Base-by-base conservation (phyloP, 2,113 vertebrate genomes). In the Deroptyus accipitrinus region DNA sequence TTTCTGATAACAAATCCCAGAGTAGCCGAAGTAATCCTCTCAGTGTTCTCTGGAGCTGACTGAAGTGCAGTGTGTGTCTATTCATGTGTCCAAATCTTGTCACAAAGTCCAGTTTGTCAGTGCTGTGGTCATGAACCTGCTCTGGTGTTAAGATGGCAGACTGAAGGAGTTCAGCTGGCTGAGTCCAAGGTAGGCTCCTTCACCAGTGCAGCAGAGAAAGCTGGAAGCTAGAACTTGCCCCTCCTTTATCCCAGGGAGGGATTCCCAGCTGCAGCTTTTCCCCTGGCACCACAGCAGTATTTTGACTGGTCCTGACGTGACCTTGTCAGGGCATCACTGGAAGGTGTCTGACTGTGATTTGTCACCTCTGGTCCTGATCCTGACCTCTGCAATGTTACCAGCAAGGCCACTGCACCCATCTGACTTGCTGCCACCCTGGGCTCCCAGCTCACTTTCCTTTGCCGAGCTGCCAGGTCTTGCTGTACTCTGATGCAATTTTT, bases 211-310 rank as follows among this genome's bases (percentile, higher is more conserved):
- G 33, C 19, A 37, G 57, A 46, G 31, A 41, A 80, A 86, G 28
- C 41, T 68, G 31, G 24, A 68, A 42, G 28, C 6, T 67, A 80
- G n/a, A 15, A 37, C 48, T 59, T 77, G 13, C 2, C 28, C 11
- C 18, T 3, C 0, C 27, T 17, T 42, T 30, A 33, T 3, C 4
- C 8, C 3, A 0, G 0, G 10, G 33, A 18, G 12, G 3, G 0
- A 0, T 66, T 82, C 82, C 20, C 57, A 79, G 13, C 33, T 66
- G 20, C 22, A 23, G 22, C 7, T 62, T 91, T 17, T 28, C 25
- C 0, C 1, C 15, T 76, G 10, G 10, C 13, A 5, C 15, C 49
- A 62, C 30, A 83, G 55, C 55, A n/a, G 9, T 57, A n/a, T 57
- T 57, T 57, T 57, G 31, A n/a, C 55, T 57, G 13, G 33, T 20